Evolutionary conservation across 2,797 vertebrate species (phyloP).

Genomic region (Falco novaeseelandiae): DNA sequence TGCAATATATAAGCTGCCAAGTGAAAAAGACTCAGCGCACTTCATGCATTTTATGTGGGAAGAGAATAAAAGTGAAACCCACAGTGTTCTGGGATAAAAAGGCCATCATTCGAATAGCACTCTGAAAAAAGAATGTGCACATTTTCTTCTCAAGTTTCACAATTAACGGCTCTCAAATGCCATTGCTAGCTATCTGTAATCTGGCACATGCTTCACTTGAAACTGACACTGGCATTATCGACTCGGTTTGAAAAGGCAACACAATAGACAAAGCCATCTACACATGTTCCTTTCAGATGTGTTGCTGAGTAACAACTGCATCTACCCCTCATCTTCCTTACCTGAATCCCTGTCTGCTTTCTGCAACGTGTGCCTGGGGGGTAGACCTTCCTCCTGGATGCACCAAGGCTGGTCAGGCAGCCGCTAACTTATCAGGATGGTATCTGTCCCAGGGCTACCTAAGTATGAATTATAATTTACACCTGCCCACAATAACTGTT

Average conservation of each 20-base stretch:
- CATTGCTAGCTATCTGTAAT: slow-evolving; percentile 65
- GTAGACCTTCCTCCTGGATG: fast-evolving
- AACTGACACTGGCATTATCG: slow-evolving; percentile 64
- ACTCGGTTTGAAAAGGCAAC: slow-evolving; percentile 64
- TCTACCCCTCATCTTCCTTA: background rate
- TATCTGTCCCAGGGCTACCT: background rate
- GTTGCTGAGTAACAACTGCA: slow-evolving; percentile 47
- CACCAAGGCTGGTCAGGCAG: background rate
- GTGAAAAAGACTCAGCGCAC: slow-evolving; percentile 46
- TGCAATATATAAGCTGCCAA: slow-evolving; percentile 62
- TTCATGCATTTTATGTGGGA: slow-evolving; percentile 64
- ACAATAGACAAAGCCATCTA: slow-evolving; percentile 27
- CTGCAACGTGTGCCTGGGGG: background rate
- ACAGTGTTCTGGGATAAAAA: slow-evolving; percentile 43
- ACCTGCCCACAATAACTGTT: background rate
- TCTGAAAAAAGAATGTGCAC: slow-evolving; percentile 64
- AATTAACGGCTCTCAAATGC: slow-evolving; percentile 67
- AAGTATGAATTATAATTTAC: background rate
- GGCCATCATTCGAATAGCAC: slow-evolving; percentile 40
- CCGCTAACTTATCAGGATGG: background rate
- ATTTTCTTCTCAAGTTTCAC: slow-evolving; percentile 77
- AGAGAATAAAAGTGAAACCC: slow-evolving; percentile 64
- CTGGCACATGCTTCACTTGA: slow-evolving; percentile 66
- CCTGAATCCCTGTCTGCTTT: background rate
- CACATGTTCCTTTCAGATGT: background rate